Base-by-base conservation (phyloP, 2,797 vertebrate genomes). In the Centropyge bicolor region DNA sequence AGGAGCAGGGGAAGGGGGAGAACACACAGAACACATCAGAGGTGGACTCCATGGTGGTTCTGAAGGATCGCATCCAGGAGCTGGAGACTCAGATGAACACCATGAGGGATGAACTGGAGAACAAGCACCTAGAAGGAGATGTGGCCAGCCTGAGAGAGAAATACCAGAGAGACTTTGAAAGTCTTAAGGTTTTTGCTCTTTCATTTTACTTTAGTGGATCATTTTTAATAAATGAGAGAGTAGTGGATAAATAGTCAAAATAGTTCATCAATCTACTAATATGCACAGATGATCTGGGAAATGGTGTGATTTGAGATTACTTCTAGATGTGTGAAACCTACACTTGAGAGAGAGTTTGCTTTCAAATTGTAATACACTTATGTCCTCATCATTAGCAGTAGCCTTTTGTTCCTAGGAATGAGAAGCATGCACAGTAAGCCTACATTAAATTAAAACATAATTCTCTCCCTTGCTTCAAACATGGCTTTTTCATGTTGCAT, bases 121-220 rank as follows among this genome's bases (percentile, higher is more conserved):
- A 95, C 91, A 97, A 97, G 91, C 96, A 96, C 54, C 94, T 96
- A 43, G 96, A 97, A 72, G 97, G 95, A 80, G 96, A 94, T 0
- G 91, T 93, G 27, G 93, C 96, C 85, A 94, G 95, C 52, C 93
- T 99, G 93, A 97, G 94, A 91, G 97, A 97, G 90, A 99, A 98
- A 95, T 97, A 99, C 96, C 98, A 98, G 95, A 96, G 95, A 91
- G 98, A 99, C 96, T 97, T 99, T 95, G 98, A 99, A 88, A 99
- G 96, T 94, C 94, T 99, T 78, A 99, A 99, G 98, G 98, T 98
- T 94, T 92, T 89, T 93, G 88, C 83, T 90, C 74, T 91, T 93
- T 87, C 69, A 83, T 88, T 92, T 90, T 86, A 70, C 78, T 22
- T 36, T 77, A 86, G 79, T 82, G n/a, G 66, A 66, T 52, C 10